phyloP scores from a whole-genome alignment of 1,140 invertebrate genomes.

The Lanistes nyassanus region DNA sequence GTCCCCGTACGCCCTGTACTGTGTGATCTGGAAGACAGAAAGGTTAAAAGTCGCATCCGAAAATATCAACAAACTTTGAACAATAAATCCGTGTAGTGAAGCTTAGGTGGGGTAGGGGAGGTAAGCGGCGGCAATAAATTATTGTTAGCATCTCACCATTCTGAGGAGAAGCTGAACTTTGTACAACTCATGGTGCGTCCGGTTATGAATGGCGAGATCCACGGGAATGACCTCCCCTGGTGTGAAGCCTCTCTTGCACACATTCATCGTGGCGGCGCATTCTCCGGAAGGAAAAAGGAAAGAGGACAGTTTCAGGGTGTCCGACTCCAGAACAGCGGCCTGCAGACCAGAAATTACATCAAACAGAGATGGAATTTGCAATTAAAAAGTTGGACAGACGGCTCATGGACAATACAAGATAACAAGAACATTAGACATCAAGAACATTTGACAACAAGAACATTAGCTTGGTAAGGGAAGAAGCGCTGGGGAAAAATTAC shows the following conservation, averaged over 20 bases:
- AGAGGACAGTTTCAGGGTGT: conserved; percentile 40
- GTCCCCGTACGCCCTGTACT: conserved; percentile 1
- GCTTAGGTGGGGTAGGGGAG: too few species aligned
- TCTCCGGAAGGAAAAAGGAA: conserved; percentile 45
- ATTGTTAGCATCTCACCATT: conserved; percentile 16
- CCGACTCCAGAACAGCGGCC: conserved; percentile 7
- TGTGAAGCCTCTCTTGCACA: conserved; percentile 37
- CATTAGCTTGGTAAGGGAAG: too few species aligned
- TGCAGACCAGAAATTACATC: not conserved
- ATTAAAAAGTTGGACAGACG: too few species aligned
- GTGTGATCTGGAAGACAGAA: not conserved
- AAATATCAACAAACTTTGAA: too few species aligned
- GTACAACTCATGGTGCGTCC: conserved; percentile 27
- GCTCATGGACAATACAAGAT: too few species aligned
- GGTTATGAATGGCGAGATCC: conserved; percentile 34
- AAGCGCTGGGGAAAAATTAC: too few species aligned
- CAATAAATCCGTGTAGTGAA: too few species aligned
- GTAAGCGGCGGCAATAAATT: too few species aligned
- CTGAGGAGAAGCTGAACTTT: conserved; percentile 17
- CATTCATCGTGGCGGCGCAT: conserved; percentile 30
- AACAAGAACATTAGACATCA: too few species aligned
- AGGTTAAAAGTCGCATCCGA: too few species aligned
- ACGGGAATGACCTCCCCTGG: conserved; percentile 40
- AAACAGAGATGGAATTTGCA: too few species aligned
- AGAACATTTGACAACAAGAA: too few species aligned